A percentile compares a stretch with the other conserved stretches of the same genome.
Conservation (phyloP, 2,888 invertebrate genomes). For the Biston stratarius region DNA sequence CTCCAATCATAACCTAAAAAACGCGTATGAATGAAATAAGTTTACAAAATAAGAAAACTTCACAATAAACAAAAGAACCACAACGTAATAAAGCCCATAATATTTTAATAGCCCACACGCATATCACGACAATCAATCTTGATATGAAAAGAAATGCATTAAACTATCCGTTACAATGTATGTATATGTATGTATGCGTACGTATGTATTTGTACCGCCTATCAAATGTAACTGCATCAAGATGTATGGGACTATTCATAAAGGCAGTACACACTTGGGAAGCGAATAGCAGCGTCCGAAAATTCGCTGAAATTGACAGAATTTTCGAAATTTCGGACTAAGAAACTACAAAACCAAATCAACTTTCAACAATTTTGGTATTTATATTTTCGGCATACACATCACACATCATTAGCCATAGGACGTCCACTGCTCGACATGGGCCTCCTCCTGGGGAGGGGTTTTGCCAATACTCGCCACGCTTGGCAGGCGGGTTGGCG, state of each 20-base stretch:
- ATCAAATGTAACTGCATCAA: slow-evolving; percentile 13
- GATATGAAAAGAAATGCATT: slow-evolving; percentile 56
- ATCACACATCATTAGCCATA: no score
- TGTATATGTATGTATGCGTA: neutral
- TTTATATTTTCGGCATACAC: neutral
- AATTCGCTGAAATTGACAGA: neutral
- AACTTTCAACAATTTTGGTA: neutral
- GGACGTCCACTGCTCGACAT: no score
- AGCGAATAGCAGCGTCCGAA: neutral
- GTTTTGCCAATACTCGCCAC: no score
- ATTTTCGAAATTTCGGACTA: no score
- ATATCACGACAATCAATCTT: slow-evolving; percentile 54
- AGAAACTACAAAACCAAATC: neutral
- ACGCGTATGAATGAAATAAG: neutral
- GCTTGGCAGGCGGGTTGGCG: no score
- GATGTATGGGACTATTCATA: slow-evolving; percentile 2
- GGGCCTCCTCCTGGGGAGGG: no score
- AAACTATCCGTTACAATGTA: slow-evolving; percentile 41
- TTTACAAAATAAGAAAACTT: slow-evolving; percentile 9
- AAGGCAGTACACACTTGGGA: slow-evolving; percentile 13
- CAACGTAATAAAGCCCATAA: slow-evolving; percentile 29
- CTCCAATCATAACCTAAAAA: neutral
- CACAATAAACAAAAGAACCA: slow-evolving; percentile 20
- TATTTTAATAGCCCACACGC: slow-evolving; percentile 43
- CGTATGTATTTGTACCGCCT: no score